Evolutionary conservation across 1,140 invertebrate species (phyloP), one percentile per base, ranked within the genome.

Genomic region (Oreohelix idahoensis): DNA sequence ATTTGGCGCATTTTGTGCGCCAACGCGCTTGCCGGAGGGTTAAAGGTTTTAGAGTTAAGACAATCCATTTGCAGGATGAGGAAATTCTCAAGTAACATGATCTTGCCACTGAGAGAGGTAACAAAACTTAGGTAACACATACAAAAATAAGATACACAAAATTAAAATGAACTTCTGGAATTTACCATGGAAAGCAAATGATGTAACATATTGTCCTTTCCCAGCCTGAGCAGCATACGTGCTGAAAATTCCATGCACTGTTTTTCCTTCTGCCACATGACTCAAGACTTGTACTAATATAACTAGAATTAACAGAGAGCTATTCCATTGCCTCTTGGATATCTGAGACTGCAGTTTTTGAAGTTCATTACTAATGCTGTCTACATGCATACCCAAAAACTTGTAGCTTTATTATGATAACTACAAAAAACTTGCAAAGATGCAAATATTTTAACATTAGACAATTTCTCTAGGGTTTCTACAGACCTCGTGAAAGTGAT

Each of bases 141-240:
- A n/a, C n/a, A n/a, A n/a, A n/a, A n/a, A 32, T 10, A 76, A 76
- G 71, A 74, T 74, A 38, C 20, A 76, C 13, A 76, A 32, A 32
- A 76, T 8, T 63, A 39, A 73, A 49, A 20, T 20, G 15, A 51
- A 26, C 8, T 49, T 36, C 15, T 35, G 32, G 45, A 75, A 78
- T 83, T 83, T 85, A 91, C 90, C 90, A 84, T 91, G 90, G 83
- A 91, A 91, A 81, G 89, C 88, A 83, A 89, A 91, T 17, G 90
- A 88, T 38, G 90, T 88, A 4, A 91, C 53, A 79, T 89, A 90
- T 70, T 89, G 89, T 23, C 90, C 90, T 39, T 81, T 79, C 51
- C 85, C 85, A 32, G 63, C 70, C 38, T 84, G 80, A 17, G 89
- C 86, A 17, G 74, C 39, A n/a, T 77, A 38, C 4, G 87, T 84